Base-by-base conservation (phyloP, 2,888 invertebrate genomes). In the Tillus elongatus region DNA sequence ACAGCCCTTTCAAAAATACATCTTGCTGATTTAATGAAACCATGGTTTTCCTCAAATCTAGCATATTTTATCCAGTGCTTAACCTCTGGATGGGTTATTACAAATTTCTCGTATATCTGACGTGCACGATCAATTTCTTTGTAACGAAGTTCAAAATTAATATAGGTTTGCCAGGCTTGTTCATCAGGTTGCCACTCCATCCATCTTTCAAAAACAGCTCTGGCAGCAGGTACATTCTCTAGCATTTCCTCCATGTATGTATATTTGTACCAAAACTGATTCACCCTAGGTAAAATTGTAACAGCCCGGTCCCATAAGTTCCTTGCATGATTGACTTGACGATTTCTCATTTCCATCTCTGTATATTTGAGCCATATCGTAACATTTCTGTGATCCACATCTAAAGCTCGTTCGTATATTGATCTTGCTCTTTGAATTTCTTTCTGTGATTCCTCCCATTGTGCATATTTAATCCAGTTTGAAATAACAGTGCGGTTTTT, bases 121-220 rank as follows among this genome's bases (percentile, higher is more conserved):
- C 98, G 72, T 0, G 95, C 96, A 50, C 96, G 72, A 55, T 97
- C 92, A 8, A 95, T 77, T 70, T 99, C 97, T 61, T 96, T 92
- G 63, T 92, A 97, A 13, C 97, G 73, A 31, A 98, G 67, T 65
- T 99, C 98, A 69, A 98, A 98, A 61, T 99, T 99, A 32, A 99
- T 93, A 58, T 95, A 99, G 0, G 98, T 97, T 61, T 93, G 88
- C 98, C 98, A 99, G 0, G 97, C 96, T 66, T 99, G 98, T 66
- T 98, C 97, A 67, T 96, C 92, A 32, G 98, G 98, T 66, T 98
- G 91, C 98, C 98, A 99, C 67, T 97, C 95, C 92, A 97, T 98
- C 98, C 98, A 99, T 15, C 98, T 76, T 63, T 99, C 97, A 69
- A 98, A 99, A 1, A 97, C 93, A 51, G 79, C 77, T 63, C 82